Percentiles rank a stretch among this genome's conserved stretches.
Evolutionary conservation across 2,888 invertebrate species (phyloP).

Genomic region (Lomographa bimaculata): DNA sequence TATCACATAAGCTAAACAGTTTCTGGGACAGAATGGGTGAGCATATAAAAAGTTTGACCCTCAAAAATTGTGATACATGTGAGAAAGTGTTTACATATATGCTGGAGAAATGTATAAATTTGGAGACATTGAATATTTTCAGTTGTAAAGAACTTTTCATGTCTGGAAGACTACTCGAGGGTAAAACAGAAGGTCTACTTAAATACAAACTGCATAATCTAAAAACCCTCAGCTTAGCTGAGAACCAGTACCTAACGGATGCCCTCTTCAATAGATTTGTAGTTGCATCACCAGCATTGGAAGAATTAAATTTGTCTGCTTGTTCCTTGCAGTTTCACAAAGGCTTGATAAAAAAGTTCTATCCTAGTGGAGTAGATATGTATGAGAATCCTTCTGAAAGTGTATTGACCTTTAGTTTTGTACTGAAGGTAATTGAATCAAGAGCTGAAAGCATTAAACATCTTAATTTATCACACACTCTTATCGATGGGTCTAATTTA

Average conservation of each 20-base stretch:
- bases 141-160: slow-evolving; percentile 89
- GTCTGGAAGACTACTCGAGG: slow-evolving; percentile 87
- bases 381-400: slow-evolving; percentile 84
- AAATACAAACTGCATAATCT: slow-evolving; percentile 77
- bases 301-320: slow-evolving; percentile 85
- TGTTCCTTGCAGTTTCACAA: slow-evolving; percentile 89
- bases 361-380: slow-evolving; percentile 74
- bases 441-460: slow-evolving; percentile 82
- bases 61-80: slow-evolving; percentile 85
- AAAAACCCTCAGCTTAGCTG: slow-evolving; percentile 83
- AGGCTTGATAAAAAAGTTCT: slow-evolving; percentile 87
- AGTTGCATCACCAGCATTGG: slow-evolving; percentile 82
- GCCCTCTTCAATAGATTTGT: slow-evolving; percentile 87
- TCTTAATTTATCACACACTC: slow-evolving; percentile 86
- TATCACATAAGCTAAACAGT: slow-evolving; percentile 69
- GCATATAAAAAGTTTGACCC: slow-evolving; percentile 77
- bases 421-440: slow-evolving; percentile 81
- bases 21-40: slow-evolving; percentile 85
- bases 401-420: slow-evolving; percentile 87
- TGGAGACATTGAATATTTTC: slow-evolving; percentile 84
- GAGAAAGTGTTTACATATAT: slow-evolving; percentile 85
- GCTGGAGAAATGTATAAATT: slow-evolving; percentile 79
- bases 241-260: slow-evolving; percentile 89
- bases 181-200: slow-evolving; percentile 79
- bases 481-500: slow-evolving; percentile 86